Conservation (phyloP, 37 sponge, comb jelly and placozoan species). For the Hexactinellida sp. region DNA sequence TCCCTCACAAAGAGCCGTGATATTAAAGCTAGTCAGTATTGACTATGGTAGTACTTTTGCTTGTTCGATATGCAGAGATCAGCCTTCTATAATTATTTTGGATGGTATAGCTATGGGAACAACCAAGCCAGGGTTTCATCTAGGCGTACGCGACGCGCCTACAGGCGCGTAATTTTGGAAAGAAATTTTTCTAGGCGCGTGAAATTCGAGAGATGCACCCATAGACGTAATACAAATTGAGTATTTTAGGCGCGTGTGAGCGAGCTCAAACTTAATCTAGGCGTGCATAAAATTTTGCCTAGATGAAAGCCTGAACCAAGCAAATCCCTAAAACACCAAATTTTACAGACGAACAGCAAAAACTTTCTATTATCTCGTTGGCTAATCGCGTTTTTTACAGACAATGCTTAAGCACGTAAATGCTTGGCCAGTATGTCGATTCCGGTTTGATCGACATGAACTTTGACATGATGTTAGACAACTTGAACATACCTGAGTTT, state of each 20-base stretch:
- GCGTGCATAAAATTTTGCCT: too few species aligned
- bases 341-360: not conserved
- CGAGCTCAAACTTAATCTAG: too few species aligned
- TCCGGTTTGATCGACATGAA: not conserved
- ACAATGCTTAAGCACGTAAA: not conserved
- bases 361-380: not conserved
- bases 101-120: too few species aligned
- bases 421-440: not conserved
- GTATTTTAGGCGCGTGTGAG: too few species aligned
- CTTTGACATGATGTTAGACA: not conserved
- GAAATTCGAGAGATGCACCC: too few species aligned
- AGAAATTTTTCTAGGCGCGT: too few species aligned
- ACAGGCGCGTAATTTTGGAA: too few species aligned
- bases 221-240: too few species aligned
- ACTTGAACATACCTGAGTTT: not conserved
- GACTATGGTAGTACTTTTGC: not conserved
- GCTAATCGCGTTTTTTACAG: not conserved
- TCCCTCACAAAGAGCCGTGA: too few species aligned
- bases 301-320: not conserved
- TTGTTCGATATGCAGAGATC: not conserved
- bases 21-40: not conserved
- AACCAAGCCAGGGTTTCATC: too few species aligned
- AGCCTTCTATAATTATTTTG: too few species aligned
- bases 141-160: too few species aligned
- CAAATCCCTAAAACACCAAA: not conserved